phyloP scores from a whole-genome alignment of 1,140 invertebrate genomes.

The Antheraea mylitta region DNA sequence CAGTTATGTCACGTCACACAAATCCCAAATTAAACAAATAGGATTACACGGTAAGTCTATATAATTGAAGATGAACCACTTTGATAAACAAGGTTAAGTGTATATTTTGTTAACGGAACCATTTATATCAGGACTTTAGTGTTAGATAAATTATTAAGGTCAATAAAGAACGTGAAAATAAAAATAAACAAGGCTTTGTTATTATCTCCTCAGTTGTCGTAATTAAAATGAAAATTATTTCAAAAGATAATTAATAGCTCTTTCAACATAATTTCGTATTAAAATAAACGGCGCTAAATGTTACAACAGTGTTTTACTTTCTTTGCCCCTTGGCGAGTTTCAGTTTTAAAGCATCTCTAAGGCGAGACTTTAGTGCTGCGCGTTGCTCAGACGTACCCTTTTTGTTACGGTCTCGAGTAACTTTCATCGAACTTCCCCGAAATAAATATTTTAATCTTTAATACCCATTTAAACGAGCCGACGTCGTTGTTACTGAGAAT shows the following conservation, averaged over 20 bases:
- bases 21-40: constrained; percentile 34
- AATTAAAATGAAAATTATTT: constrained; percentile 33
- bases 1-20: constrained; percentile 29
- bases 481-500: constrained; percentile 40
- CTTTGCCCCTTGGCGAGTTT: constrained; percentile 43
- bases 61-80: constrained; percentile 32
- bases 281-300: constrained; percentile 42
- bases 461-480: constrained; percentile 58
- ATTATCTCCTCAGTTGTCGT: constrained; percentile 12
- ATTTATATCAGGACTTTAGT: background rate
- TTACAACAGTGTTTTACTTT: constrained; percentile 42
- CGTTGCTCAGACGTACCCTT: constrained; percentile 32
- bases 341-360: constrained; percentile 35
- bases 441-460: constrained; percentile 71
- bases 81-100: constrained; percentile 4
- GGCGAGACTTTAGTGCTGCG: constrained; percentile 16
- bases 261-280: constrained; percentile 43
- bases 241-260: constrained; percentile 37
- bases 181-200: background rate
- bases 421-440: constrained; percentile 49
- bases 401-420: constrained; percentile 48
- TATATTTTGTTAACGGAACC: background rate
- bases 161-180: background rate
- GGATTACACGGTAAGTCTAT: constrained; percentile 21
- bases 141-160: background rate